Percentiles rank a stretch among this genome's conserved stretches.
phyloP scores from a whole-genome alignment of 2,113 vertebrate genomes.

The Dinomys branickii region DNA sequence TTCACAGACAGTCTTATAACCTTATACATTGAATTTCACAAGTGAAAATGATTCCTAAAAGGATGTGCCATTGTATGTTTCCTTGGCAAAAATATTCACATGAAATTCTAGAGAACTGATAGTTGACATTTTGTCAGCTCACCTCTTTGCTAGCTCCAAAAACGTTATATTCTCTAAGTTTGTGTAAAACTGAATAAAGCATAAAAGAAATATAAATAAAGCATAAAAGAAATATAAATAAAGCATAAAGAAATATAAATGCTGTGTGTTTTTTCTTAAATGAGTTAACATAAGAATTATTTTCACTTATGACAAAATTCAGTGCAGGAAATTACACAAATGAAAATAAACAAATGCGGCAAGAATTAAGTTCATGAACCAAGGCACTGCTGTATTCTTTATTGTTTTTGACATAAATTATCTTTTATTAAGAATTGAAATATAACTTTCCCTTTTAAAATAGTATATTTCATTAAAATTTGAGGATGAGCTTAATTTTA shows the following conservation, averaged over 20 bases:
- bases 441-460: not conserved
- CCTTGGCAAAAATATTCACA: not conserved
- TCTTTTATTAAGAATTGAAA: not conserved
- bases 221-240: too few species aligned
- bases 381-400: not conserved
- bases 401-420: not conserved
- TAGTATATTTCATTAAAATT: not conserved
- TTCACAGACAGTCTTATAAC: not conserved
- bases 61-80: not conserved
- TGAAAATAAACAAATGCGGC: too few species aligned
- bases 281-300: not conserved
- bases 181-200: too few species aligned
- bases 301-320: not conserved
- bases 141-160: too few species aligned
- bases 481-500: not conserved
- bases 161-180: too few species aligned
- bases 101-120: too few species aligned
- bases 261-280: too few species aligned
- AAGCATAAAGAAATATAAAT: too few species aligned
- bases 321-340: not conserved
- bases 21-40: not conserved
- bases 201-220: too few species aligned
- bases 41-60: not conserved
- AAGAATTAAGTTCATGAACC: not conserved
- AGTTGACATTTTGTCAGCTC: too few species aligned